A percentile compares a stretch with the other conserved stretches of the same genome.
phyloP scores from a whole-genome alignment of 2,113 vertebrate genomes.

The Albula glossodonta region DNA sequence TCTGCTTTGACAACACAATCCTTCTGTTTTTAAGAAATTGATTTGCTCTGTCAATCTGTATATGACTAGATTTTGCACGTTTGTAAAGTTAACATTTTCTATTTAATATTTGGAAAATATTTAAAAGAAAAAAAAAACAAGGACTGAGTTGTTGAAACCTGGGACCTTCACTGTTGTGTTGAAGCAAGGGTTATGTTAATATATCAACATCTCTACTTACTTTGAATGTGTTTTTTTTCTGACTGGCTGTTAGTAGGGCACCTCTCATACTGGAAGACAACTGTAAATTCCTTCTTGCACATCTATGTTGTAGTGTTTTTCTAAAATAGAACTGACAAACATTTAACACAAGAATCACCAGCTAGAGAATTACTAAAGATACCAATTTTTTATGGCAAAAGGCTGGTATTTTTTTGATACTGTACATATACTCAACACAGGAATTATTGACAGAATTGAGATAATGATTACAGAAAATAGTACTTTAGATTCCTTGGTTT shows the following conservation, averaged over 20 bases:
- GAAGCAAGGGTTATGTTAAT: background rate
- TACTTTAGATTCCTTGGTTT: background rate
- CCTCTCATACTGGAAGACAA: background rate
- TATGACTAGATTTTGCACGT: background rate
- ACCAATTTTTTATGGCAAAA: too few relatives aligned
- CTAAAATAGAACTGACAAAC: too few relatives aligned
- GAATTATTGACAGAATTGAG: background rate
- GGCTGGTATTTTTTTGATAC: too few relatives aligned
- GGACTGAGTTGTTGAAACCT: background rate
- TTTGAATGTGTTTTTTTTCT: background rate
- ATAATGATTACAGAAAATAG: background rate
- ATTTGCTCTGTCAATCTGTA: background rate
- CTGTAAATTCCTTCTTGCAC: background rate
- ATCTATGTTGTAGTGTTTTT: background rate
- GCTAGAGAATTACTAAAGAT: too few relatives aligned
- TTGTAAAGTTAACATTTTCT: background rate
- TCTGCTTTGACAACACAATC: background rate
- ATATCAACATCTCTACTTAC: background rate
- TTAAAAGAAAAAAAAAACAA: background rate
- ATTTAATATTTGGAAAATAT: background rate
- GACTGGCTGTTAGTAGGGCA: background rate
- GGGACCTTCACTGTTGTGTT: background rate
- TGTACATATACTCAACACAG: too few relatives aligned
- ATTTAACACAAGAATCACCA: too few relatives aligned
- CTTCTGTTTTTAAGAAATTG: background rate